Evolutionary conservation across 37 sponge, comb jelly and placozoan species (phyloP).

Genomic region (Hexactinellida sp.): DNA sequence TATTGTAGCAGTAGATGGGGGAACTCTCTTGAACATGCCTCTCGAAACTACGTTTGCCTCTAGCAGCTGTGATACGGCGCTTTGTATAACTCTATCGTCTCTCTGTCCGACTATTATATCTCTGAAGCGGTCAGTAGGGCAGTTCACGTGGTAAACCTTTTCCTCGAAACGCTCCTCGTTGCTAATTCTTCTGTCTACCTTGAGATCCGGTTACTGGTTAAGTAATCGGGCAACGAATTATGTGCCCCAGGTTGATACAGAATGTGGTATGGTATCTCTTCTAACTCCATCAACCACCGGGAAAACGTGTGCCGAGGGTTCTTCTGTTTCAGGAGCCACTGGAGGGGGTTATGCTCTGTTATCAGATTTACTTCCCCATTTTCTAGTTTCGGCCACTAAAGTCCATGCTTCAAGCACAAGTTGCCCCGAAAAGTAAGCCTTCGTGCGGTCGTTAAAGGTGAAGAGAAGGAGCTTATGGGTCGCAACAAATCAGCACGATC

Average conservation of each 20-base stretch:
- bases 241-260: background rate
- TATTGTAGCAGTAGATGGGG: background rate
- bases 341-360: constrained; percentile 30
- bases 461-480: background rate
- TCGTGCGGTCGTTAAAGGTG: background rate
- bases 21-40: background rate
- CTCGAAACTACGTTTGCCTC: background rate
- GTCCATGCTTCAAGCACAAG: background rate
- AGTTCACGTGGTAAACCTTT: background rate
- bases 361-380: background rate
- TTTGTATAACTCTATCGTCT: background rate
- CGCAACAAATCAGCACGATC: background rate
- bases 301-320: constrained; percentile 1
- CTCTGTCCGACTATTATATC: background rate
- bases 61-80: background rate
- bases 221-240: background rate
- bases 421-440: background rate
- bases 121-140: background rate
- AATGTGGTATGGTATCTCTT: background rate
- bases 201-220: background rate
- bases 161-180: background rate
- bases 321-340: constrained; percentile 24
- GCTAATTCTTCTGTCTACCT: background rate
- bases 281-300: background rate
- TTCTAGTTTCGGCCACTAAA: background rate